Evolutionary conservation across 1,140 invertebrate species (phyloP).

Genomic region (Psilanteris sp.): DNA sequence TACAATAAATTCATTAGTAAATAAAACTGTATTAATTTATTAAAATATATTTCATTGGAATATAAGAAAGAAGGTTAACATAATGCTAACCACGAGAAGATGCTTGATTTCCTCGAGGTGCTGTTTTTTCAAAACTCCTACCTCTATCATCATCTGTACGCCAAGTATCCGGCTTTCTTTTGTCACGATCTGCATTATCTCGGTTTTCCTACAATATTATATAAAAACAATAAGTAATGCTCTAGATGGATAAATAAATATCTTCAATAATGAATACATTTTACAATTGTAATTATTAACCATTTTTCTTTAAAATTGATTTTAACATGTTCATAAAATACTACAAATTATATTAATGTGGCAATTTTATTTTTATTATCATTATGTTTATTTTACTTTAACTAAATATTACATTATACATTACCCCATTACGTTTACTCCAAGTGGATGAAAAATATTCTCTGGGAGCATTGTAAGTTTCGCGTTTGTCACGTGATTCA

Average conservation of each 20-base stretch:
- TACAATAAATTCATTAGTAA: constrained; percentile 31
- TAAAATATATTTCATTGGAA: too few species aligned
- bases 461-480: constrained; percentile 13
- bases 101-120: constrained; percentile 52
- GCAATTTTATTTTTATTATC: too few species aligned
- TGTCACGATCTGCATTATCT: constrained; percentile 64
- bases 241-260: too few species aligned
- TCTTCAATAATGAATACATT: too few species aligned
- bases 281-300: too few species aligned
- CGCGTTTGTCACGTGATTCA: constrained; percentile 26
- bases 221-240: too few species aligned
- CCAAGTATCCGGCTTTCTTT: constrained; percentile 60
- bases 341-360: too few species aligned
- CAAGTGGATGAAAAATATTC: constrained; percentile 60
- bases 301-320: too few species aligned
- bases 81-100: constrained; percentile 64
- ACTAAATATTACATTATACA: too few species aligned
- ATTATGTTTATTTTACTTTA: too few species aligned
- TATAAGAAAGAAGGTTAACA: constrained; percentile 1
- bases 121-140: constrained; percentile 55
- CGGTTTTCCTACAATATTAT: constrained; percentile 68
- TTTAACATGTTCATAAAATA: constrained; percentile 19
- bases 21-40: too few species aligned
- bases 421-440: constrained; percentile 73
- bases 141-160: constrained; percentile 64